A percentile compares a stretch with the other conserved stretches of the same genome.
Conservation (phyloP, 2,797 vertebrate species). For the Perodicticus potto region DNA sequence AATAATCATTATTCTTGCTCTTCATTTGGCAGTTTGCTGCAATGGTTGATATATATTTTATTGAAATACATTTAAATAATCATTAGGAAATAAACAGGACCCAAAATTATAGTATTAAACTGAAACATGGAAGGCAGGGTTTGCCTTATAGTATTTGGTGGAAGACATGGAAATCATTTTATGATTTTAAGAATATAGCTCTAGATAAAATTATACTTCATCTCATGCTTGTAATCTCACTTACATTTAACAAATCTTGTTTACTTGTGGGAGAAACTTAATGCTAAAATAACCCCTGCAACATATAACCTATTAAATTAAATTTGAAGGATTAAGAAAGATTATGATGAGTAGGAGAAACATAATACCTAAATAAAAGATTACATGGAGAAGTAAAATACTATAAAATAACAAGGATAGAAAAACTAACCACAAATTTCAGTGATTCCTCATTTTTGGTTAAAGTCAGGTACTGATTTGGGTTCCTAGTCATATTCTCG, state of each 20-base stretch:
- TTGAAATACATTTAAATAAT: background rate
- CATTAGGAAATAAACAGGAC: background rate
- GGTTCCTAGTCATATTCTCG: background rate
- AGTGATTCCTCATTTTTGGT: background rate
- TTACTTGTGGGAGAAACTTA: background rate
- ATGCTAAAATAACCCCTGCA: background rate
- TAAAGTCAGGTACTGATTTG: background rate
- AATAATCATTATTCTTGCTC: background rate
- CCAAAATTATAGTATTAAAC: background rate
- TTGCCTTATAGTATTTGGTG: background rate
- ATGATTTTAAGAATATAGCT: background rate
- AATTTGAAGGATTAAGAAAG: background rate
- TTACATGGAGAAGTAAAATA: background rate
- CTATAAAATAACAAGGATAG: background rate
- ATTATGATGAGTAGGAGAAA: background rate
- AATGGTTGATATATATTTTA: slow-evolving; percentile 10
- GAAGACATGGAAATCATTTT: background rate
- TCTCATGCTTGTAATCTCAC: background rate
- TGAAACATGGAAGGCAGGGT: background rate
- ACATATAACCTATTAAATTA: background rate
- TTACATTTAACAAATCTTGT: background rate
- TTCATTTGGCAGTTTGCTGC: slow-evolving; percentile 3
- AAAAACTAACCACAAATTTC: background rate
- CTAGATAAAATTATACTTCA: background rate
- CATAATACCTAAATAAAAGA: background rate